phyloP scores from a whole-genome alignment of 2,888 invertebrate species.

The Rhogogaster chlorosoma region DNA sequence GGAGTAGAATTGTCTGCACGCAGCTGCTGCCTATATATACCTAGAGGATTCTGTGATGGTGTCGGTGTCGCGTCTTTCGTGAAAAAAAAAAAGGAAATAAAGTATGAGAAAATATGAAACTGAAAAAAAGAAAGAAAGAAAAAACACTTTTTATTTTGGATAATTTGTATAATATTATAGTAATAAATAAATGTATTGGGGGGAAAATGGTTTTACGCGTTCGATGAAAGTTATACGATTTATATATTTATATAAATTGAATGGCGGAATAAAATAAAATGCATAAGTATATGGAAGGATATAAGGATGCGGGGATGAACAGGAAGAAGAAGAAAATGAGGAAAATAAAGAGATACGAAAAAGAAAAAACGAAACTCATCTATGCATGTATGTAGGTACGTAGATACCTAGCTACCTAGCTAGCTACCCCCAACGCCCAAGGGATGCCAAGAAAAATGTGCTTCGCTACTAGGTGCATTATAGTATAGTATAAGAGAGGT shows the following conservation, averaged over 20 bases:
- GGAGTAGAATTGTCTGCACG: not conserved
- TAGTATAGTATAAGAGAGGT: not conserved
- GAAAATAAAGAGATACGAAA: not conserved
- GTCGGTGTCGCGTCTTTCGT: not conserved
- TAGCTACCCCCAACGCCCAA: not conserved
- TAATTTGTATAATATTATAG: no score
- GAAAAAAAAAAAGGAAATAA: no score
- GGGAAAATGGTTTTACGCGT: no score
- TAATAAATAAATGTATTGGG: no score
- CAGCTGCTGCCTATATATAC: not conserved
- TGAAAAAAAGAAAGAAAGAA: not conserved
- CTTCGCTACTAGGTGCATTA: not conserved
- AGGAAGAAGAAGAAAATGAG: not conserved
- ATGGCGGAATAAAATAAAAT: not conserved
- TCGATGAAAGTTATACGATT: no score
- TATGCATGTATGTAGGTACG: not conserved
- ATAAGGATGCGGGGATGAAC: no score
- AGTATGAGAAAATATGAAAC: no score
- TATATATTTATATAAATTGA: no score
- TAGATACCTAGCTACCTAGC: not conserved
- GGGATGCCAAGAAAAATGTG: constrained; percentile 36
- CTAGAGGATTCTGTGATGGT: no score
- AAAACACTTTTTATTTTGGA: not conserved
- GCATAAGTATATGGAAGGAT: not conserved
- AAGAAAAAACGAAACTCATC: not conserved